Percentiles rank a stretch among this genome's conserved stretches.
Evolutionary conservation across 2,888 invertebrate genomes (phyloP).

Genomic region (Cantharis flavilabris): DNA sequence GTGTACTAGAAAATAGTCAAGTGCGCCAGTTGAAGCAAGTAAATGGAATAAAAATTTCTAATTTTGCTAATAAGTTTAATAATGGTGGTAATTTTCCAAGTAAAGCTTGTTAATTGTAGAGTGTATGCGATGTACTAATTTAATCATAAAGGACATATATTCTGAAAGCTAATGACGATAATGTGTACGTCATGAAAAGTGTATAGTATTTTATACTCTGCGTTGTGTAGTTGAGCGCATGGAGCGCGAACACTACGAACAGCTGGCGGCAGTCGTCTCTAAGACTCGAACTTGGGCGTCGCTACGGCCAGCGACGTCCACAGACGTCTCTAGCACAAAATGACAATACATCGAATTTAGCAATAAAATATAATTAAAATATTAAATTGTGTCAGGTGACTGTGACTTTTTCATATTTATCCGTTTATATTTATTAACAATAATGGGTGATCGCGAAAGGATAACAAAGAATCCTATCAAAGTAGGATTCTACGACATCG

Average conservation of each 20-base stretch:
- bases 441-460: conserved; percentile 53
- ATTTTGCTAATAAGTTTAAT: neutral
- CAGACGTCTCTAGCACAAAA: conserved; percentile 41
- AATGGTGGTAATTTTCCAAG: neutral
- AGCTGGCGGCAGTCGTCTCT: conserved; percentile 44
- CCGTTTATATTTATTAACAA: conserved; percentile 11
- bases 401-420: conserved; percentile 38
- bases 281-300: conserved; percentile 41
- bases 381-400: conserved; percentile 26
- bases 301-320: conserved; percentile 35
- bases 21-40: neutral
- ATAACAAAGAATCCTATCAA: conserved; percentile 65
- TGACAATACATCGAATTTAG: conserved; percentile 52
- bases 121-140: conserved; percentile 8
- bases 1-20: neutral
- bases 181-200: conserved; percentile 22
- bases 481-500: conserved; percentile 97
- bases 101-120: neutral
- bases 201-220: neutral
- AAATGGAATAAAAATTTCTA: neutral
- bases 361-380: conserved; percentile 41
- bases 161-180: conserved; percentile 22
- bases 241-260: conserved; percentile 31
- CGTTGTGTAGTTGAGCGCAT: conserved; percentile 21
- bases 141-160: conserved; percentile 25